phyloP scores from a whole-genome alignment of 2,888 invertebrate species.

The Agriopis marginaria region DNA sequence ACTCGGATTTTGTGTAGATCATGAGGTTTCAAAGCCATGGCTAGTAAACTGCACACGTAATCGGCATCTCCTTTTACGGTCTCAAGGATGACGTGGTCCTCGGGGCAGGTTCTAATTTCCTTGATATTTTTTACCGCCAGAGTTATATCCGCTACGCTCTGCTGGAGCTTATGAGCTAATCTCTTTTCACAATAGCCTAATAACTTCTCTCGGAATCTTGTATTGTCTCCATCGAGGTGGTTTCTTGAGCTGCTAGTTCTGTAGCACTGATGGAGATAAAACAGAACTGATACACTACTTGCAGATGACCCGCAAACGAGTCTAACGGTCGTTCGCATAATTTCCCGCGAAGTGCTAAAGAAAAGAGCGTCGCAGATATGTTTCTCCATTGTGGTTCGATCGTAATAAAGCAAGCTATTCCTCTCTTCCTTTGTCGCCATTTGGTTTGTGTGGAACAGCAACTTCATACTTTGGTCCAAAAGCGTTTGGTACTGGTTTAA shows the following conservation, averaged over 20 bases:
- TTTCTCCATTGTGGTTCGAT: constrained; percentile 75
- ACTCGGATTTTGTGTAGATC: constrained; percentile 68
- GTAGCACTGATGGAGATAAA: constrained; percentile 78
- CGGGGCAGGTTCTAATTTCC: constrained; percentile 68
- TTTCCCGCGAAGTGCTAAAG: constrained; percentile 70
- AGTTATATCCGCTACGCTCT: constrained; percentile 72
- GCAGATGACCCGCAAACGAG: constrained; percentile 74
- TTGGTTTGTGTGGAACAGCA: constrained; percentile 64
- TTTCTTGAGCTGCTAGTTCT: constrained; percentile 69
- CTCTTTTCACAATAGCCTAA: constrained; percentile 71
- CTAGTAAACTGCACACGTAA: constrained; percentile 74
- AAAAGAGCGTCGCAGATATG: constrained; percentile 69
- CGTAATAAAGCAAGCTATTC: constrained; percentile 64
- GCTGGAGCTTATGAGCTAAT: constrained; percentile 63
- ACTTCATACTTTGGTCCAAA: constrained; percentile 66
- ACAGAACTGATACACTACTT: constrained; percentile 72
- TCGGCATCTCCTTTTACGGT: constrained; percentile 72
- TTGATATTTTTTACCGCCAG: constrained; percentile 63
- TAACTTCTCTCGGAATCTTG: constrained; percentile 72
- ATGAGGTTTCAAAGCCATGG: constrained; percentile 78
- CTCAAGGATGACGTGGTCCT: constrained; percentile 72
- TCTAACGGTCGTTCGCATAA: constrained; percentile 73
- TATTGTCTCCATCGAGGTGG: constrained; percentile 72
- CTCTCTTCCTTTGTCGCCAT: constrained; percentile 49
- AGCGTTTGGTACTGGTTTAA: constrained; percentile 72